Evolutionary conservation across 2,113 vertebrate genomes (phyloP), one percentile per base, ranked within the genome.

Genomic region (Nansenia antarctica): DNA sequence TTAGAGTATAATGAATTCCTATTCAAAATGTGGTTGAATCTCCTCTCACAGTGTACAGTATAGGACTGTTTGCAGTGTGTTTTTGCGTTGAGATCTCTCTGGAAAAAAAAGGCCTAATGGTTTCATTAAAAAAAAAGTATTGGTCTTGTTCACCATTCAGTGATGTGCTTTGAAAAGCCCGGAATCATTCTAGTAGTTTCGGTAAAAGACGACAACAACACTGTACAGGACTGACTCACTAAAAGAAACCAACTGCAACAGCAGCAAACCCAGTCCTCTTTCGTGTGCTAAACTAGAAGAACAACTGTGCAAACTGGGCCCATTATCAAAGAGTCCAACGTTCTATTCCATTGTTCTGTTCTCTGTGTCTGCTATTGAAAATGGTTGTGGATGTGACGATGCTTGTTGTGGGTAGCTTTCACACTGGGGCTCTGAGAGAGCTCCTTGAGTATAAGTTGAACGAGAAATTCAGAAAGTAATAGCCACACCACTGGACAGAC

Each of bases 161-260:
- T 79, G 59, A 71, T 69, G 72, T 72, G 65, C 72, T 72, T 65
- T 69, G 74, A 53, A 78, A 61, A 55, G 65, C 32, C 8, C 53
- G 75, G 80, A 72, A 75, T 42, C 70, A n/a, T n/a, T n/a, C 71
- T 79, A 80, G 69, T 80, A 78, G 81, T 83, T 76, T 83, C 75
- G 80, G 79, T 83, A 49, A 52, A n/a, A 69, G 59, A 70, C 29
- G 75, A 80, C 59, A 73, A 85, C 79, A 87, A 85, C 74, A 82
- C 66, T 89, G 87, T 88, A 82, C 70, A 89, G 82, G 80, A 78
- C 68, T 81, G 82, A 84, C 79, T 87, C 83, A 81, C 62, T n/a
- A 52, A 58, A 76, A 32, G 62, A 81, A 80, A 81, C 66, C 67
- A 63, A 67, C 45, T 62, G 35, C 31, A 65, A 77, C 42, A 52